Evolutionary conservation across 2,113 vertebrate species (phyloP).

Genomic region (Rhinopomastus cyanomelas): DNA sequence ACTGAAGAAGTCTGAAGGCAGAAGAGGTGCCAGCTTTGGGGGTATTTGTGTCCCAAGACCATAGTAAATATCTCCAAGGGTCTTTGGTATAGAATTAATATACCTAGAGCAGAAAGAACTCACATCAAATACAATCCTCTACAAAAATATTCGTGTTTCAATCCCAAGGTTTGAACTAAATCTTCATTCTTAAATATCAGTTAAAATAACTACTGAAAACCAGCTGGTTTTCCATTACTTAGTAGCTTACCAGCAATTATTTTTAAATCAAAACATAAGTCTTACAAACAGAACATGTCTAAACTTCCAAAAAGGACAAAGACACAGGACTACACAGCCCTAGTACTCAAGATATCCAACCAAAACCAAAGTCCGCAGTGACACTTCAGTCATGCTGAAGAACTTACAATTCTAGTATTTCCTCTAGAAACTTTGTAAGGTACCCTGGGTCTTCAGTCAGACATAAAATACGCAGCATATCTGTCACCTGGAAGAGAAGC

Average conservation of each 20-base stretch:
- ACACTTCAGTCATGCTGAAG: neutral
- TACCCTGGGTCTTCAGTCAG: conserved; percentile 86
- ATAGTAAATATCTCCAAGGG: conserved; percentile 86
- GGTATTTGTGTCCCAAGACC: conserved; percentile 89
- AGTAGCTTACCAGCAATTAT: neutral
- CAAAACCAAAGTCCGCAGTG: neutral
- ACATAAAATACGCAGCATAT: conserved; percentile 87
- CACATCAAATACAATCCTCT: neutral
- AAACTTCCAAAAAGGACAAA: neutral
- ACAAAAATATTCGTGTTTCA: neutral
- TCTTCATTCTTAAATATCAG: neutral
- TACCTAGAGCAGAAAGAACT: conserved; percentile 75
- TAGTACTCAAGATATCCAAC: neutral
- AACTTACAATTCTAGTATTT: conserved; percentile 85
- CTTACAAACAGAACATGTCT: fast-evolving
- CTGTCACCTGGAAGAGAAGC: conserved; percentile 78
- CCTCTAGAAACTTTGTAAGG: conserved; percentile 86
- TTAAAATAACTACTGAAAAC: neutral
- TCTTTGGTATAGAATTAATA: conserved; percentile 80
- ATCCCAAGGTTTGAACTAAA: neutral
- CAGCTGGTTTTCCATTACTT: neutral
- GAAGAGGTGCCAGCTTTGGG: conserved; percentile 78
- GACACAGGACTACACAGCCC: neutral
- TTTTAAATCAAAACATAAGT: neutral
- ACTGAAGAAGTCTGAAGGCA: conserved; percentile 91